phyloP scores from a whole-genome alignment of 1,140 invertebrate species.

The Sitobion miscanthi region DNA sequence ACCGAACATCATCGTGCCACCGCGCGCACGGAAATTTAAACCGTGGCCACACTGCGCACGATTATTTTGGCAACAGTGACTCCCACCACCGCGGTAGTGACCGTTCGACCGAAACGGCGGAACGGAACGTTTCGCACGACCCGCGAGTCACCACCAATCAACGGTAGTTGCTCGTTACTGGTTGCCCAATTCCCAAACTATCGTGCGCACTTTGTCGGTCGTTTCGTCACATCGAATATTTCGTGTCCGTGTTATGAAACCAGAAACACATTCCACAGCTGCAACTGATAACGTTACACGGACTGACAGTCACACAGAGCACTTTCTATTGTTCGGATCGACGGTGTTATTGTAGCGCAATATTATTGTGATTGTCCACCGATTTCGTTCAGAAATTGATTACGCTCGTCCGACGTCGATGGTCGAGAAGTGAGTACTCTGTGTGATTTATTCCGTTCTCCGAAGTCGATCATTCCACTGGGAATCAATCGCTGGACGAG shows the following conservation, averaged over 20 bases:
- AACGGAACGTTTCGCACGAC: conserved; percentile 37
- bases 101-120: background rate
- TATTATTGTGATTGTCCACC: background rate
- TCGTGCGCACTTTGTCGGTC: background rate
- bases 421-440: background rate
- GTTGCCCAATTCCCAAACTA: background rate
- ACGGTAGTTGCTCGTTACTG: too few relatives aligned
- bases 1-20: background rate
- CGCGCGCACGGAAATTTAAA: background rate
- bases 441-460: background rate
- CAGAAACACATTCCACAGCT: background rate
- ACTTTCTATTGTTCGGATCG: conserved; percentile 35
- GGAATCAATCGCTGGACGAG: background rate
- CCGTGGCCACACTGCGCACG: conserved; percentile 1
- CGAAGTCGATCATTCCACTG: background rate
- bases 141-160: background rate
- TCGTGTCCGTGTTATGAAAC: background rate
- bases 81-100: background rate
- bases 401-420: background rate
- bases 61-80: background rate
- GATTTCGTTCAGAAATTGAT: background rate
- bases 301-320: too few relatives aligned
- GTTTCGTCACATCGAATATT: conserved; percentile 44
- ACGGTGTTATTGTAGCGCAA: background rate
- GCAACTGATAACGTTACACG: conserved; percentile 18